phyloP scores from a whole-genome alignment of 2,113 vertebrate species.

The Ceratotherium simum region DNA sequence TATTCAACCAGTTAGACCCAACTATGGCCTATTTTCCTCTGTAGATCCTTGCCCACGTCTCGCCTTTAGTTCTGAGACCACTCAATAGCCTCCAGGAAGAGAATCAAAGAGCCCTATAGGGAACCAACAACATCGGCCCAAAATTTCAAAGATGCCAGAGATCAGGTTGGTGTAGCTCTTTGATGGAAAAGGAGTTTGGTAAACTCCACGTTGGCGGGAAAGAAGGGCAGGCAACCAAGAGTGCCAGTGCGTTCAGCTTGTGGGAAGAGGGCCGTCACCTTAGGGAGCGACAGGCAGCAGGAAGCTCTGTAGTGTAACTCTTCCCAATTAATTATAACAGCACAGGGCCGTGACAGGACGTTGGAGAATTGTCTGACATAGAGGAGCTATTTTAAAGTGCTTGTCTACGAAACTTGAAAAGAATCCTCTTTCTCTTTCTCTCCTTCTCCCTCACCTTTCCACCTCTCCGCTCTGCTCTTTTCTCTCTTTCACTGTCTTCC shows the following conservation, averaged over 20 bases:
- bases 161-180: neutral
- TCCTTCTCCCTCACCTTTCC: neutral
- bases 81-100: neutral
- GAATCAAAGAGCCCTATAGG: neutral
- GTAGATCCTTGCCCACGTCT: neutral
- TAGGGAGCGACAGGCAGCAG: neutral
- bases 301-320: neutral
- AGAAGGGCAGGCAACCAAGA: neutral
- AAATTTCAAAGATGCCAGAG: neutral
- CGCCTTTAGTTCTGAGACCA: neutral
- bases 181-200: neutral
- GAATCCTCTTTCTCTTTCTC: neutral
- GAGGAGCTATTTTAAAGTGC: neutral
- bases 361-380: neutral
- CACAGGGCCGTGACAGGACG: neutral
- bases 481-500: neutral
- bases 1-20: neutral
- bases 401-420: neutral
- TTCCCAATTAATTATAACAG: constrained; percentile 19
- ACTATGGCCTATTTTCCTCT: neutral
- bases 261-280: neutral
- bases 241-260: neutral
- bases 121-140: neutral
- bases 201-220: neutral
- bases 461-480: neutral